Evolutionary conservation across 2,888 invertebrate species (phyloP), one percentile per base, ranked within the genome.

Genomic region (Epinotia bilunana): DNA sequence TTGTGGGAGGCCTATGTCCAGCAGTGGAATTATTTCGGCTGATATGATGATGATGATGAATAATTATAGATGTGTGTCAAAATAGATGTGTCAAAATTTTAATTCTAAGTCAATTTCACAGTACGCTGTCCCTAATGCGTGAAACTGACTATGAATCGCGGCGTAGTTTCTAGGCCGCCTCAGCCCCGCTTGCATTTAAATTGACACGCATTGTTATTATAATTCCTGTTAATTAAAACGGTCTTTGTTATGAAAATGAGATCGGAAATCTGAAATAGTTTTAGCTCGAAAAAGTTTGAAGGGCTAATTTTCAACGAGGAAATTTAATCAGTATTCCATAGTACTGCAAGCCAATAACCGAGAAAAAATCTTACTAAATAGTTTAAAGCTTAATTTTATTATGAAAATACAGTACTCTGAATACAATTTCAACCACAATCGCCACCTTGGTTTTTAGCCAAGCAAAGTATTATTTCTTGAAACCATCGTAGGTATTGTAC

Each of bases 131-230:
- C 74, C 60, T 74, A 63, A 74, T 43, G 64, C 64, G 57, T 58
- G 53, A 65, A 53, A 65, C 65, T 67, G 71, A 61, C 65, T 74
- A 61, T 55, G 68, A 69, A 76, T 77, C 72, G 77, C 67, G 70
- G 71, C 73, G 74, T 78, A 79, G 76, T 81, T 85, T 83, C 77
- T 82, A 83, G 83, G 86, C 79, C 83, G 82, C 76, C 76, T 76
- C 78, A 79, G 81, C 74, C 80, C 83, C 79, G 79, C 82, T 83
- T 86, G 82, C 84, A 86, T 86, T 83, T 83, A 82, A 85, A 86
- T 86, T 84, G 76, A 80, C 73, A 79, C 81, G 81, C 81, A 84
- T 87, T 85, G 83, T 86, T 85, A 84, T 83, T 83, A 82, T 83
- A 88, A 88, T 88, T 84, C 33, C 57, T 39, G 55, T 49, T 69